phyloP scores from a whole-genome alignment of 1,140 invertebrate genomes.

The Cherax quadricarinatus region DNA sequence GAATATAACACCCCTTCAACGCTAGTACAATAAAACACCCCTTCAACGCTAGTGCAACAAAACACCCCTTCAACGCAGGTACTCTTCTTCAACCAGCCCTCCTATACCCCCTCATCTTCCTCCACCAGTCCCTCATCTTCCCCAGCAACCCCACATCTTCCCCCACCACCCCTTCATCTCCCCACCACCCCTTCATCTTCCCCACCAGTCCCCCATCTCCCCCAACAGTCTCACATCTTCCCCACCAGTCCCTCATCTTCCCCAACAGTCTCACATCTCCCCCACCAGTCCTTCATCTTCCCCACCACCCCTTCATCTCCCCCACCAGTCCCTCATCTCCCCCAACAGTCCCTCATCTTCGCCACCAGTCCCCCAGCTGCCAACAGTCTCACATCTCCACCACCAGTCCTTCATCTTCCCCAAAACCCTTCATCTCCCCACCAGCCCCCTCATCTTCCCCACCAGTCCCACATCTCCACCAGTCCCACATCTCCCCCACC shows the following conservation, averaged over 20 bases:
- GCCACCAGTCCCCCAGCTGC: not conserved
- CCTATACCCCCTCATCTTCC: not conserved
- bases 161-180: not conserved
- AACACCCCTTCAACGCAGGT: no score
- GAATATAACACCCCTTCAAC: no score
- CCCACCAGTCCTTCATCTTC: not conserved
- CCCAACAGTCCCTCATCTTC: not conserved
- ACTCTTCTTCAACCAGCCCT: no score
- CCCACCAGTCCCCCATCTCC: not conserved
- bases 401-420: not conserved
- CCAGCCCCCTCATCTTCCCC: no score
- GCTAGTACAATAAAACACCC: no score
- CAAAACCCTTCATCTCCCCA: no score
- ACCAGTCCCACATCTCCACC: not conserved
- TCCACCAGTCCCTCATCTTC: no score
- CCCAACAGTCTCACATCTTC: not conserved
- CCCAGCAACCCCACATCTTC: not conserved
- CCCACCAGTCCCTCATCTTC: not conserved
- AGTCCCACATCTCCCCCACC: not conserved
- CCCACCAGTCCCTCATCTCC: not conserved
- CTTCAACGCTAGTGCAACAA: no score
- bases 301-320: not conserved
- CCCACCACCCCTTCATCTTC: not conserved
- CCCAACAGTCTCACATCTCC: not conserved
- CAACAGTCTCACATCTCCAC: not conserved